Percentiles rank a stretch among this genome's conserved stretches.
These are phyloP conservation scores for Corythaixoides concolor DNA, from an alignment of 2,113 vertebrate genomes.

Conservation along the genomic window DNA sequence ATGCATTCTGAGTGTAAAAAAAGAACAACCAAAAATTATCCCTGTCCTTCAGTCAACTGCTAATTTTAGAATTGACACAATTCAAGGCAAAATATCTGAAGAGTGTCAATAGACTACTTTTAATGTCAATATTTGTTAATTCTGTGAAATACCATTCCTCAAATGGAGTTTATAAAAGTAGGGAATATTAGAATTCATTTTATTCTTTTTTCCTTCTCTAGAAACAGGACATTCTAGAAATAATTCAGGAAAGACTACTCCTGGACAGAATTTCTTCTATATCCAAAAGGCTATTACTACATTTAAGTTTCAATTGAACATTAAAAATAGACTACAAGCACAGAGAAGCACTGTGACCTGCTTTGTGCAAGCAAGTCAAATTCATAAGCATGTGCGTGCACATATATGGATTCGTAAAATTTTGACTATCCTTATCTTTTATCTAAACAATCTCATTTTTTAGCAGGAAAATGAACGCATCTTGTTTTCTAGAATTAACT, in stretches of 20 bases:
- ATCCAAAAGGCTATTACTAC: background rate
- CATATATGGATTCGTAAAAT: background rate
- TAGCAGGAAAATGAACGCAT: background rate
- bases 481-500: background rate
- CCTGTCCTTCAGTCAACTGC: background rate
- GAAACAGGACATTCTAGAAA: background rate
- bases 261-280: background rate
- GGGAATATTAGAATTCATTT: background rate
- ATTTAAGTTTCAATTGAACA: background rate
- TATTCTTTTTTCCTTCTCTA: background rate
- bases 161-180: background rate
- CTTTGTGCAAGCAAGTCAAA: background rate
- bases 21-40: background rate
- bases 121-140: background rate
- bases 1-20: background rate
- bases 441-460: background rate
- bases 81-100: background rate
- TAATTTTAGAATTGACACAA: background rate
- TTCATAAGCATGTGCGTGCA: background rate
- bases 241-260: background rate
- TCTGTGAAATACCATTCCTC: background rate
- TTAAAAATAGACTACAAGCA: background rate
- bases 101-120: background rate
- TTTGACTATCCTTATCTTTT: background rate
- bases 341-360: background rate